Evolutionary conservation across 2,888 invertebrate genomes (phyloP).

Genomic region (Caenorhabditis sinica): DNA sequence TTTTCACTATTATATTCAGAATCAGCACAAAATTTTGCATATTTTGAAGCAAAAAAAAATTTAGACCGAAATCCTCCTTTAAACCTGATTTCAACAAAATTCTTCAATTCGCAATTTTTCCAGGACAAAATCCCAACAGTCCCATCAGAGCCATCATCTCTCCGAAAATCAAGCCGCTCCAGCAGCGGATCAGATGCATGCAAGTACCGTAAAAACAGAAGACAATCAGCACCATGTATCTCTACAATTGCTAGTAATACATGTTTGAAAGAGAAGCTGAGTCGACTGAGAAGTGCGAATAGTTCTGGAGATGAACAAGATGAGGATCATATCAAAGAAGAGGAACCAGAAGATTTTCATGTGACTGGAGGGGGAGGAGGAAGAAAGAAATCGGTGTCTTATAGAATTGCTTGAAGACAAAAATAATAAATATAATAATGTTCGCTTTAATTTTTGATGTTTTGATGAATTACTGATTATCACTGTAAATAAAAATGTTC

Average conservation of each 20-base stretch:
- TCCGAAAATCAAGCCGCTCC: background rate
- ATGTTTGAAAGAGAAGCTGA: slow-evolving; percentile 47
- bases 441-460: slow-evolving; percentile 9
- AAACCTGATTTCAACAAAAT: background rate
- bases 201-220: slow-evolving; percentile 45
- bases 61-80: no score
- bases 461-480: no score
- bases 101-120: background rate
- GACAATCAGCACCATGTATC: slow-evolving; percentile 45
- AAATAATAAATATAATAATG: background rate
- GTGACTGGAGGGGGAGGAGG: background rate
- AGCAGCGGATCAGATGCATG: background rate
- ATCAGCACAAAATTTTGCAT: no score
- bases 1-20: no score
- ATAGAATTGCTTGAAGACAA: slow-evolving; percentile 26
- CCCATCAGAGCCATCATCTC: background rate
- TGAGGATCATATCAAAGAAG: slow-evolving; percentile 18
- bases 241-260: slow-evolving; percentile 38
- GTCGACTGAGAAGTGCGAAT: slow-evolving; percentile 41
- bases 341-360: slow-evolving; percentile 38
- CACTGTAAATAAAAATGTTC: no score
- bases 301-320: slow-evolving; percentile 48
- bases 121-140: slow-evolving; percentile 38
- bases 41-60: no score
- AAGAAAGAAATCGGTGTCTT: slow-evolving; percentile 39